Conservation (phyloP, 2,113 vertebrate genomes). For the Aegotheles bennettii region DNA sequence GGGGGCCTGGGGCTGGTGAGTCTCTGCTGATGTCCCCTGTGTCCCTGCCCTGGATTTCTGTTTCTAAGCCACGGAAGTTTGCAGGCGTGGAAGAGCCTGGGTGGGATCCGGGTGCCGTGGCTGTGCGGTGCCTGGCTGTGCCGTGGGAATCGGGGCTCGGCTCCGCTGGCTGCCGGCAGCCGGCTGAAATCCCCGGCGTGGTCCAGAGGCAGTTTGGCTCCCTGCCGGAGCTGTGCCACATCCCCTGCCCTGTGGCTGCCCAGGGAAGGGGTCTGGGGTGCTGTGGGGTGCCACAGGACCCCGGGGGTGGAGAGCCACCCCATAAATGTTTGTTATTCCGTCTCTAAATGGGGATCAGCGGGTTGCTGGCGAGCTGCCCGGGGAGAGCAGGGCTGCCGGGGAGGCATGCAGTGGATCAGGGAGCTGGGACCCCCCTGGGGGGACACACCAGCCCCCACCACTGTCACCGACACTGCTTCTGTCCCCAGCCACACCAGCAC, state of each 20-base stretch:
- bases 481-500: accelerated
- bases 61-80: accelerated
- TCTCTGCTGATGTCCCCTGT: accelerated
- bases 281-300: accelerated
- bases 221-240: not conserved
- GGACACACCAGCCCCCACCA: not conserved
- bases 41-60: not conserved
- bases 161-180: accelerated
- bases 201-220: accelerated
- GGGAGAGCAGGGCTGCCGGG: not conserved
- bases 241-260: not conserved
- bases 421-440: not conserved
- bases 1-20: not conserved
- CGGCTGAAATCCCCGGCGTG: accelerated
- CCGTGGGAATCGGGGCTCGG: accelerated
- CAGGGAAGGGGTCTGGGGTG: accelerated
- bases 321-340: accelerated
- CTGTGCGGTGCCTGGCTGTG: accelerated
- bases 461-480: accelerated
- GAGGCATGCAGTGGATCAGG: not conserved
- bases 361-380: accelerated
- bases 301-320: not conserved
- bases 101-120: accelerated
- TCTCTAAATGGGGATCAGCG: no score
- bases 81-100: accelerated